Conservation (phyloP, 2,113 vertebrate genomes). For the Ammodytes dubius region DNA sequence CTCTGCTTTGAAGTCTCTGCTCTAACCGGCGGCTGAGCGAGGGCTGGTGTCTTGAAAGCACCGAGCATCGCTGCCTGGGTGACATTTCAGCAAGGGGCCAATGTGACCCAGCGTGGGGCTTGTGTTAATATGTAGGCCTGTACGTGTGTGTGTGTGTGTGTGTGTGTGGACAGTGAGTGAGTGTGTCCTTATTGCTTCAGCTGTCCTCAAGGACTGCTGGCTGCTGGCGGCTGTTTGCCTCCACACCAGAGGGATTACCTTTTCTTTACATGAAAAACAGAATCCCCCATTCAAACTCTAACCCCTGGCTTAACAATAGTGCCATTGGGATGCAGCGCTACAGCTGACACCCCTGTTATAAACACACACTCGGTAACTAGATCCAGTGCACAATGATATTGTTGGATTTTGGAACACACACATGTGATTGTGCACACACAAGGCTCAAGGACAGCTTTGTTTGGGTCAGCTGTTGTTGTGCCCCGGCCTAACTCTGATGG, state of each 20-base stretch:
- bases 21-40: constrained; percentile 49
- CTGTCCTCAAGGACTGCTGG: constrained; percentile 54
- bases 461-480: constrained; percentile 57
- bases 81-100: constrained; percentile 71
- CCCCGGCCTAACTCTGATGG: constrained; percentile 46
- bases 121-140: constrained; percentile 1
- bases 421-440: not conserved
- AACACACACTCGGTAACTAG: constrained; percentile 38
- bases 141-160: constrained; percentile 15
- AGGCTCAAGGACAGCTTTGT: constrained; percentile 42
- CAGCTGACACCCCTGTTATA: constrained; percentile 42
- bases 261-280: constrained; percentile 67
- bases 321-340: constrained; percentile 25
- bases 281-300: constrained; percentile 43
- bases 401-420: constrained; percentile 11
- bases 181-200: constrained; percentile 47
- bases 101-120: constrained; percentile 51
- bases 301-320: constrained; percentile 59
- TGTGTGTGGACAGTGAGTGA: constrained; percentile 11
- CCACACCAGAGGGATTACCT: constrained; percentile 64
- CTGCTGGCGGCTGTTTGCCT: constrained; percentile 55
- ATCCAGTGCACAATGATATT: constrained; percentile 12
- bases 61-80: constrained; percentile 52
- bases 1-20: constrained; percentile 70
- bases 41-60: constrained; percentile 73